Percentiles rank a stretch among this genome's conserved stretches.
phyloP scores from a whole-genome alignment of 2,888 invertebrate genomes.

The Lasioglossum malachurum region DNA sequence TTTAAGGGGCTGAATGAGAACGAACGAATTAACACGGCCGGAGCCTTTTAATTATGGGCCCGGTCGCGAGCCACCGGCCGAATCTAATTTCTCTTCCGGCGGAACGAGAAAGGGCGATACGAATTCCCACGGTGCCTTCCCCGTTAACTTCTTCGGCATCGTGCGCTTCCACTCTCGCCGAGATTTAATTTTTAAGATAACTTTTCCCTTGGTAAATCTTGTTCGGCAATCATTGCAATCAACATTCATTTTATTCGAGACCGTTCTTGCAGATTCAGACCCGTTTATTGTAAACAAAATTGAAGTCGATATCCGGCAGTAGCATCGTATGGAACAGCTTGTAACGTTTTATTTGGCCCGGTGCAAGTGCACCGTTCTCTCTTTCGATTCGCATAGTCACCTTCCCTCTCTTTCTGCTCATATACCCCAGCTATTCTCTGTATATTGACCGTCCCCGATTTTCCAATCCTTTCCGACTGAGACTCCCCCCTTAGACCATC shows the following conservation, averaged over 20 bases:
- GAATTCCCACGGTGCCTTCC: slow-evolving; percentile 39
- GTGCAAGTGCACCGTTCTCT: neutral
- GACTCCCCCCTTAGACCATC: neutral
- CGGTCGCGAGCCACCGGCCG: slow-evolving; percentile 34
- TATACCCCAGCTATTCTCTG: neutral
- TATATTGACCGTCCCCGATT: neutral
- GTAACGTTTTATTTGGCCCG: neutral
- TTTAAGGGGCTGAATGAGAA: slow-evolving; percentile 67
- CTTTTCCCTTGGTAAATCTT: too few species aligned
- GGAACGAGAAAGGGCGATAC: slow-evolving; percentile 25
- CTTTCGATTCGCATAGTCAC: neutral
- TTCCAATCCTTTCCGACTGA: neutral
- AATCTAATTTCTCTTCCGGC: slow-evolving; percentile 47
- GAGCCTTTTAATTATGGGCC: slow-evolving; percentile 66
- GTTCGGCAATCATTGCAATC: too few species aligned
- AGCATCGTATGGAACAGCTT: neutral
- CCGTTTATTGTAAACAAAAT: neutral
- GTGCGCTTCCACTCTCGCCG: too few species aligned
- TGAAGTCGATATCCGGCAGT: neutral
- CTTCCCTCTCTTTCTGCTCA: neutral
- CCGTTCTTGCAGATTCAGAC: neutral
- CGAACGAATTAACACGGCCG: slow-evolving; percentile 67
- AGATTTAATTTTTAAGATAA: too few species aligned
- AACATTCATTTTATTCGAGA: neutral
- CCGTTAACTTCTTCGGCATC: neutral